phyloP scores from a whole-genome alignment of 1,140 invertebrate species.

The Cheumatopsyche charites region DNA sequence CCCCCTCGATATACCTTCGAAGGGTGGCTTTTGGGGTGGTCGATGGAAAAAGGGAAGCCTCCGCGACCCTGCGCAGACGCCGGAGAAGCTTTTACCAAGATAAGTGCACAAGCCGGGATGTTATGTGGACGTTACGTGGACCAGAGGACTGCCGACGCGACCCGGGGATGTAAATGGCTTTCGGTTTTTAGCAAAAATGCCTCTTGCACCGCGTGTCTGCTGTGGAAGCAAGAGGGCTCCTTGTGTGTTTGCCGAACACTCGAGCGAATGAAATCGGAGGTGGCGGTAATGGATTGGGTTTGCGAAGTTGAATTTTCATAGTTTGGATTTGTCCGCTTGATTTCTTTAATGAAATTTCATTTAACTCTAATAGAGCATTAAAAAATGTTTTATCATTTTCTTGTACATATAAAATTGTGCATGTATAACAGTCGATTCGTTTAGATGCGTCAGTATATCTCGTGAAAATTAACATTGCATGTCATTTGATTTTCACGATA shows the following conservation, averaged over 20 bases:
- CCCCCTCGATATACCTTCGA: neutral
- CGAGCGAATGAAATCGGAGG: conserved; percentile 24
- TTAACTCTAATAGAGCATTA: no score
- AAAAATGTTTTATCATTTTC: no score
- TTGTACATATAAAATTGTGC: no score
- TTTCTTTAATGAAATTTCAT: no score
- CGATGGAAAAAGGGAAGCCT: neutral
- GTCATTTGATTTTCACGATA: no score
- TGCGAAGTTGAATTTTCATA: no score
- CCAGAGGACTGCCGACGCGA: neutral
- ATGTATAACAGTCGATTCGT: no score
- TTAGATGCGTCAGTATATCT: no score
- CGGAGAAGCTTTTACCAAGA: conserved; percentile 30
- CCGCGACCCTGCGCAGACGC: conserved; percentile 21
- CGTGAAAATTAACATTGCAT: no score
- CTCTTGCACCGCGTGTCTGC: conserved; percentile 11
- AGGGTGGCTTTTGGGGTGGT: neutral
- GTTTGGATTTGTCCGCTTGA: no score
- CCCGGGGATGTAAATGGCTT: conserved; percentile 29
- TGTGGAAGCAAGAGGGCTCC: no score
- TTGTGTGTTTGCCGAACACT: conserved; percentile 29
- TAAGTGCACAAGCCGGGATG: conserved; percentile 27
- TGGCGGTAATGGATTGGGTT: conserved; percentile 6
- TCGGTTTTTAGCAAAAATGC: neutral
- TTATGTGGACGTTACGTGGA: conserved; percentile 5